These are phyloP conservation scores for Cyphomyrus plagiostoma DNA, from an alignment of 2,113 vertebrate genomes.

Conservation along the genomic window DNA sequence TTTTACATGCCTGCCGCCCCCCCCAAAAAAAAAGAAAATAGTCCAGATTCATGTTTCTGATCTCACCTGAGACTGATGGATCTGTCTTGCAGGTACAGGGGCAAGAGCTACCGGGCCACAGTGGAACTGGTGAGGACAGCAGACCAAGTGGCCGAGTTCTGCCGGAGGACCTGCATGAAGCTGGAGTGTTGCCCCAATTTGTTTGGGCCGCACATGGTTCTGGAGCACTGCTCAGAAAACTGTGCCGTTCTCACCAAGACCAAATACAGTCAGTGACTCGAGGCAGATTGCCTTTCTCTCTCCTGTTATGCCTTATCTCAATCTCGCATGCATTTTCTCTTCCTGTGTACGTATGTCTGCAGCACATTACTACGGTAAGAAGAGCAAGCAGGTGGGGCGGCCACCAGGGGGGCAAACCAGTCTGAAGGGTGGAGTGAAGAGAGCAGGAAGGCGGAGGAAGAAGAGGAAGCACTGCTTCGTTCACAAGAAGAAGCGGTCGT, in stretches of 20 bases:
- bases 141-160: slow-evolving; percentile 90
- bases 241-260: slow-evolving; percentile 97
- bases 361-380: slow-evolving; percentile 95
- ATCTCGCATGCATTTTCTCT: too few relatives aligned
- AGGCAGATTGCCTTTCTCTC: neutral
- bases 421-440: slow-evolving; percentile 83
- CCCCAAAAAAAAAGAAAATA: neutral
- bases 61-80: slow-evolving; percentile 6
- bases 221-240: slow-evolving; percentile 93
- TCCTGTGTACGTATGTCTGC: slow-evolving; percentile 26
- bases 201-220: slow-evolving; percentile 90
- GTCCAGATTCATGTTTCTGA: neutral
- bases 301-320: neutral
- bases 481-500: slow-evolving; percentile 91
- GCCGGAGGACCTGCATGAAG: slow-evolving; percentile 89
- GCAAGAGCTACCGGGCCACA: slow-evolving; percentile 92
- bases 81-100: slow-evolving; percentile 75
- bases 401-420: slow-evolving; percentile 86
- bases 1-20: neutral
- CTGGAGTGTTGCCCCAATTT: slow-evolving; percentile 95
- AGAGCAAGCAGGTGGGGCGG: slow-evolving; percentile 83
- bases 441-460: slow-evolving; percentile 83
- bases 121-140: slow-evolving; percentile 91
- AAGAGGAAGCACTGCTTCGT: slow-evolving; percentile 92
- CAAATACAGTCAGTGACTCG: slow-evolving; percentile 84